Evolutionary conservation across 1,140 invertebrate species (phyloP).

Genomic region (Homarus americanus): DNA sequence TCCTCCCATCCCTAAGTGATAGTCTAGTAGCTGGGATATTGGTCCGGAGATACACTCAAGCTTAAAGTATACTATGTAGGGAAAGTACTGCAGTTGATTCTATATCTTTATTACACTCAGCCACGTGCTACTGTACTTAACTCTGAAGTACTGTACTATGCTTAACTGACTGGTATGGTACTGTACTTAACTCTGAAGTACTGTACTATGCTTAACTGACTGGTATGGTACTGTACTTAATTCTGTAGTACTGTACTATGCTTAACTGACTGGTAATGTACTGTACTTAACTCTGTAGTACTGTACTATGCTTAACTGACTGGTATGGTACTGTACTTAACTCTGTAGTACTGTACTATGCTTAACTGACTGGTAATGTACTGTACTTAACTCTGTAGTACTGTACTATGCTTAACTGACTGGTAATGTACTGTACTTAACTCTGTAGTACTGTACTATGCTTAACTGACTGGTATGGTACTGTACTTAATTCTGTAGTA

Average conservation of each 20-base stretch:
- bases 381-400: neutral
- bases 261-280: neutral
- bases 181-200: neutral
- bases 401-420: neutral
- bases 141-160: neutral
- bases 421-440: neutral
- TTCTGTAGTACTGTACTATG: neutral
- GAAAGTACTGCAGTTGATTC: neutral
- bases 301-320: too few relatives aligned
- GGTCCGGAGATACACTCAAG: slow-evolving; percentile 5
- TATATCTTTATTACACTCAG: neutral
- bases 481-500: neutral
- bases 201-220: neutral
- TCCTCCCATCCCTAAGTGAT: neutral
- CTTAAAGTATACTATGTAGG: neutral
- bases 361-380: neutral
- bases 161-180: neutral
- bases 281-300: neutral
- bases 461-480: neutral
- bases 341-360: too few relatives aligned
- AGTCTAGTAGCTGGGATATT: neutral
- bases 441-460: neutral
- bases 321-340: neutral
- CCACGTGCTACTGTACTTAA: neutral
- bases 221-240: neutral